Conservation (phyloP, 2,797 vertebrate genomes). For the Lagocephalus sceleratus region DNA sequence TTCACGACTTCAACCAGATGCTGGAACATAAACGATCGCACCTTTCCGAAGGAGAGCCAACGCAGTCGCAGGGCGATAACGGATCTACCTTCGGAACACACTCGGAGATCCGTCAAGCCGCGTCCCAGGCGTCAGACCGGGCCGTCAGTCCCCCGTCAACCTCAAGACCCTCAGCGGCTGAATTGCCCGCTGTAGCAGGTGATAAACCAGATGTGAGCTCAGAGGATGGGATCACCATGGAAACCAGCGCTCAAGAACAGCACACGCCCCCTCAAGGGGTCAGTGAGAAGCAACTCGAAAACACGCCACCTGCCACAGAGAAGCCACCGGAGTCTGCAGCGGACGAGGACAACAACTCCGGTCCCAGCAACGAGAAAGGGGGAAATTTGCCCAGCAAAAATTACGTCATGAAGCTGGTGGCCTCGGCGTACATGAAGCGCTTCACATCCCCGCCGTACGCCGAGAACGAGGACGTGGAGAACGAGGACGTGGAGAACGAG, state of each 20-base stretch:
- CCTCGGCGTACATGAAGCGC: constrained; percentile 71
- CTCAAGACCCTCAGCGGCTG: constrained; percentile 41
- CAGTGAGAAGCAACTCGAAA: constrained; percentile 31
- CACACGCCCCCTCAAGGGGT: constrained; percentile 19
- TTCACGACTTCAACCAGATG: constrained; percentile 64
- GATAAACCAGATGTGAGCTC: constrained; percentile 29
- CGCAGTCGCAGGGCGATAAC: constrained; percentile 30
- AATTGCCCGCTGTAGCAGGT: constrained; percentile 24
- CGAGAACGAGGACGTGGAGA: no score
- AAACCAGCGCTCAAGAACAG: constrained; percentile 36
- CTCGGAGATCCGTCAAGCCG: constrained; percentile 16
- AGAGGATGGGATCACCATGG: constrained; percentile 31
- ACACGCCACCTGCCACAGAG: constrained; percentile 22
- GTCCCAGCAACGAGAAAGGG: constrained; percentile 15
- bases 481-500: constrained; percentile 51
- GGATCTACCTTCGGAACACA: constrained; percentile 12
- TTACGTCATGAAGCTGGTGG: constrained; percentile 71
- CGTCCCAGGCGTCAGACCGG: constrained; percentile 23
- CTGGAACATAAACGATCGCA: constrained; percentile 70
- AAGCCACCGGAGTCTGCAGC: constrained; percentile 24
- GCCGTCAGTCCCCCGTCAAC: constrained; percentile 37
- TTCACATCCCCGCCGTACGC: constrained; percentile 21
- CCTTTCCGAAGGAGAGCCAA: constrained; percentile 29
- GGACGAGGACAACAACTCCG: constrained; percentile 18
- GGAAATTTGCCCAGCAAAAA: constrained; percentile 45